phyloP scores from a whole-genome alignment of 2,888 invertebrate species.

The Argyresthia albistria region DNA sequence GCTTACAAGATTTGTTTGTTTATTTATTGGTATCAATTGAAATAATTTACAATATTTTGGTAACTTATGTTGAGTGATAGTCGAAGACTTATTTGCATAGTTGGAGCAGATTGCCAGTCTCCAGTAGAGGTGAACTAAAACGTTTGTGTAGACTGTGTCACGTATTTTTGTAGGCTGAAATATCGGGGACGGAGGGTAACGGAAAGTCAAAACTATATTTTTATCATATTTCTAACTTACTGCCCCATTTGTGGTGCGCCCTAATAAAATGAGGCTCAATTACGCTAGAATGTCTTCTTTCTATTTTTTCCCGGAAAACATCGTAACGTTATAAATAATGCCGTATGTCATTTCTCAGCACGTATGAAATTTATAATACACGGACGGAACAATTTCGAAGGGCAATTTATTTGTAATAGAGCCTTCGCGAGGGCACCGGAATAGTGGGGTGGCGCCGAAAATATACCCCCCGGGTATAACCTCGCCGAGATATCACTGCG shows the following conservation, averaged over 20 bases:
- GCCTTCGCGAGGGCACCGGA: slow-evolving; percentile 35
- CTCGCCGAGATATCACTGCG: background rate
- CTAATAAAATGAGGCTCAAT: slow-evolving; percentile 57
- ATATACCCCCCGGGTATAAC: background rate
- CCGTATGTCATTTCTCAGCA: slow-evolving; percentile 73
- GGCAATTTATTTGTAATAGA: slow-evolving; percentile 71
- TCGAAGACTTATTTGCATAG: too few species aligned
- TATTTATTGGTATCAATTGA: background rate
- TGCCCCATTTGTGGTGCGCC: slow-evolving; percentile 23
- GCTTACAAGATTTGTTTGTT: background rate
- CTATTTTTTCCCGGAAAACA: slow-evolving; percentile 46
- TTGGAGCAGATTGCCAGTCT: too few species aligned
- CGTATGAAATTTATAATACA: slow-evolving; percentile 71
- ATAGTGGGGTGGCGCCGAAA: slow-evolving; percentile 14
- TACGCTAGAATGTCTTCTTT: slow-evolving; percentile 68
- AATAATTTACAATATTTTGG: background rate
- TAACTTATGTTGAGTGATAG: too few species aligned
- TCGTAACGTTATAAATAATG: slow-evolving; percentile 63
- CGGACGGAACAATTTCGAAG: slow-evolving; percentile 56
- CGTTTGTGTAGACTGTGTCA: too few species aligned
- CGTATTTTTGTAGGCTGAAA: too few species aligned
- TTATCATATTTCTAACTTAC: background rate
- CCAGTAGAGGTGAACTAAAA: too few species aligned
- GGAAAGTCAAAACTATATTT: too few species aligned
- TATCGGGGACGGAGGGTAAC: too few species aligned